phyloP scores from a whole-genome alignment of 2,888 invertebrate genomes.

The Celastrina argiolus region DNA sequence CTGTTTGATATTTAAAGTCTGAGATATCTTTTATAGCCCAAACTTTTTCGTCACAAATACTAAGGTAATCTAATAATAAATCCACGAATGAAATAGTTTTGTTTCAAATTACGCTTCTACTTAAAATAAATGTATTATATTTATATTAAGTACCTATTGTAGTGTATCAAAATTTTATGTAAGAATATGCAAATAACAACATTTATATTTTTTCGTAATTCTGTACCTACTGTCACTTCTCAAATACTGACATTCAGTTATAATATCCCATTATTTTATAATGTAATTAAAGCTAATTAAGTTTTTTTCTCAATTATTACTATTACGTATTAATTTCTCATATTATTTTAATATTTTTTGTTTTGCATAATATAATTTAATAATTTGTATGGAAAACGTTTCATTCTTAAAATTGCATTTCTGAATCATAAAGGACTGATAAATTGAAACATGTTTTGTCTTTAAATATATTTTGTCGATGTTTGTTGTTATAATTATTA shows the following conservation, averaged over 20 bases:
- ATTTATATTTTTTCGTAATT: conserved; percentile 44
- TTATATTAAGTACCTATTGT: conserved; percentile 68
- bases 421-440: conserved; percentile 72
- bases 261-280: conserved; percentile 48
- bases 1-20: conserved; percentile 12
- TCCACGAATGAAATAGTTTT: conserved; percentile 49
- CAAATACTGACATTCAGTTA: conserved; percentile 43
- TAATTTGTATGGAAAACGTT: conserved; percentile 56
- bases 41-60: conserved; percentile 32
- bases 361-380: conserved; percentile 70
- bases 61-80: conserved; percentile 41
- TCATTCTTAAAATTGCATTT: conserved; percentile 77
- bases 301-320: conserved; percentile 52
- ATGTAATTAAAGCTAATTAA: conserved; percentile 54
- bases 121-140: conserved; percentile 74
- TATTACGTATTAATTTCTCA: conserved; percentile 39
- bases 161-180: conserved; percentile 62
- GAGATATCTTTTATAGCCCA: conserved; percentile 24
- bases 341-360: conserved; percentile 44
- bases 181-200: conserved; percentile 71
- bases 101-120: conserved; percentile 72
- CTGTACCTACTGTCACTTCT: conserved; percentile 38
- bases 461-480: conserved; percentile 79
- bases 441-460: conserved; percentile 76
- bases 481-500: conserved; percentile 80